These are phyloP conservation scores for Xestia rhomboidea DNA, from an alignment of 2,888 invertebrate species.

Conservation along the genomic window DNA sequence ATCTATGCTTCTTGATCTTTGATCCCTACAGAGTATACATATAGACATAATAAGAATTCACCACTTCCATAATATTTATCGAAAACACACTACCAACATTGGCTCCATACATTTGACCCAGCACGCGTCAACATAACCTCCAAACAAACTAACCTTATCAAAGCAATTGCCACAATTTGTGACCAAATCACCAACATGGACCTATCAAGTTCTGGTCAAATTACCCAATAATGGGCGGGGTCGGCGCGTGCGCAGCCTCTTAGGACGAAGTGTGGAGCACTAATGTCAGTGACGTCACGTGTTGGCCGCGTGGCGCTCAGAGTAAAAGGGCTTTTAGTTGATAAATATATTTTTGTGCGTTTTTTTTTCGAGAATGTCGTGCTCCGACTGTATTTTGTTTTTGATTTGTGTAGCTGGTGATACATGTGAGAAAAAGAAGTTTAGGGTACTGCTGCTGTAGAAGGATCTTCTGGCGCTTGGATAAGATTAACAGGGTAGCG, in stretches of 20 bases:
- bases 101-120: slow-evolving; percentile 12
- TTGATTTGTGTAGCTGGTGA: slow-evolving; percentile 3
- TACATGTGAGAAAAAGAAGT: neutral
- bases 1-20: no score
- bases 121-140: slow-evolving; percentile 13
- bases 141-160: slow-evolving; percentile 18
- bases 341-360: slow-evolving; percentile 66
- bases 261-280: slow-evolving; percentile 70
- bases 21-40: no score
- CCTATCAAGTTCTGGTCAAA: slow-evolving; percentile 73
- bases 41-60: no score
- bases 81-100: slow-evolving; percentile 3
- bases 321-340: slow-evolving; percentile 77
- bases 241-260: slow-evolving; percentile 74
- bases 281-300: slow-evolving; percentile 83
- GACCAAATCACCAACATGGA: slow-evolving; percentile 50
- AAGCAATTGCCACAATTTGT: slow-evolving; percentile 54
- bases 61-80: neutral
- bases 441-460: neutral
- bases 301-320: slow-evolving; percentile 76
- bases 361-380: slow-evolving; percentile 14
- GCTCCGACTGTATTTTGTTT: slow-evolving; percentile 14
- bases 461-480: neutral
- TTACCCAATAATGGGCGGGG: slow-evolving; percentile 77
- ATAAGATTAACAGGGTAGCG: neutral